Percentiles rank a stretch among this genome's conserved stretches.
These are phyloP conservation scores for Nasonia oneida DNA, from an alignment of 2,888 invertebrate species.

Conservation along the genomic window DNA sequence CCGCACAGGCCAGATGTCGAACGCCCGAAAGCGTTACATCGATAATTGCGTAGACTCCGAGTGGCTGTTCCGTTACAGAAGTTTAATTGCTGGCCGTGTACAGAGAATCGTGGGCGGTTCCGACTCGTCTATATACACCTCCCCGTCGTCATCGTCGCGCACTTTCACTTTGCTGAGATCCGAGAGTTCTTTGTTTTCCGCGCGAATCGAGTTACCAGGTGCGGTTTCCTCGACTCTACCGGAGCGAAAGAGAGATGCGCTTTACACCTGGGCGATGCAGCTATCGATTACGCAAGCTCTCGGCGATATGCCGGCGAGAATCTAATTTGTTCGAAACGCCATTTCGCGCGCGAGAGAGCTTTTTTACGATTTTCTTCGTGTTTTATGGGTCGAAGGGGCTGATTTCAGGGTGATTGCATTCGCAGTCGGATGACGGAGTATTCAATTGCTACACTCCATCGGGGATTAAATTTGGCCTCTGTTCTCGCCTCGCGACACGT, in stretches of 20 bases:
- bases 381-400: too few species aligned
- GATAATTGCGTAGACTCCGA: neutral
- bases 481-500: neutral
- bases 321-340: neutral
- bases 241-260: neutral
- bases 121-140: neutral
- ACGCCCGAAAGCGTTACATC: neutral
- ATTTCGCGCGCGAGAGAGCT: neutral
- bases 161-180: neutral
- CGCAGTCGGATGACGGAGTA: neutral
- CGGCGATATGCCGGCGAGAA: neutral
- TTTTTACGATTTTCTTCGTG: too few species aligned
- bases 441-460: neutral
- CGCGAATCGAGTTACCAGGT: neutral
- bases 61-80: neutral
- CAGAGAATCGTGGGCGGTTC: neutral
- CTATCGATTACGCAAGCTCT: neutral
- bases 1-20: neutral
- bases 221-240: neutral
- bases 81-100: neutral
- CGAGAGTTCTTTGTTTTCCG: neutral
- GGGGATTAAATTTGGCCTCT: neutral
- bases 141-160: neutral
- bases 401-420: too few species aligned
- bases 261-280: neutral